Conservation (phyloP, 2,113 vertebrate genomes). For the Gobio gobio region DNA sequence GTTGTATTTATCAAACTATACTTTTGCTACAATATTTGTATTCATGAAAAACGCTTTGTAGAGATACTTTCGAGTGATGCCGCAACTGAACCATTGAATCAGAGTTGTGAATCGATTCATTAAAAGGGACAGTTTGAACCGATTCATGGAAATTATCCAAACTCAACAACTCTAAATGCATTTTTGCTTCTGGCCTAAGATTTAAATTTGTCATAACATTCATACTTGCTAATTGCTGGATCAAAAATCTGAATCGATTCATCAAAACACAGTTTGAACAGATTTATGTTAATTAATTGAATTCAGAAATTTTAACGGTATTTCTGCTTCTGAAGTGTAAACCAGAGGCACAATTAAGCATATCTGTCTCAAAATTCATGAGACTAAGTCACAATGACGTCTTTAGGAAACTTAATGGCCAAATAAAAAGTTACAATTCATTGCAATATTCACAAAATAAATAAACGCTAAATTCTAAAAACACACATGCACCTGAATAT, state of each 20-base stretch:
- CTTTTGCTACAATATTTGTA: too few relatives aligned
- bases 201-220: neutral
- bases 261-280: neutral
- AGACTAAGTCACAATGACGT: neutral
- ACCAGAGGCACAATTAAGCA: neutral
- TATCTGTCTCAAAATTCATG: neutral
- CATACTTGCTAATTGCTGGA: neutral
- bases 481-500: neutral
- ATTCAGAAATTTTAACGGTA: neutral
- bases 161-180: neutral
- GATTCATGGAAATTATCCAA: neutral
- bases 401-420: neutral
- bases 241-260: neutral
- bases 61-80: neutral
- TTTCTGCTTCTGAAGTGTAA: neutral
- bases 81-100: neutral
- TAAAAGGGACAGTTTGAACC: neutral
- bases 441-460: neutral
- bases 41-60: too few relatives aligned
- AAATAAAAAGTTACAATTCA: neutral
- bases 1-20: too few relatives aligned
- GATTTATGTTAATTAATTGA: neutral
- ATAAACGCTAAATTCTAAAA: neutral
- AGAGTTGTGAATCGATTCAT: neutral
- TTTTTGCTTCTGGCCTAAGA: neutral